A percentile compares a stretch with the other conserved stretches of the same genome.
phyloP scores from a whole-genome alignment of 2,797 vertebrate species.

The Schizopygopsis malacanthus region DNA sequence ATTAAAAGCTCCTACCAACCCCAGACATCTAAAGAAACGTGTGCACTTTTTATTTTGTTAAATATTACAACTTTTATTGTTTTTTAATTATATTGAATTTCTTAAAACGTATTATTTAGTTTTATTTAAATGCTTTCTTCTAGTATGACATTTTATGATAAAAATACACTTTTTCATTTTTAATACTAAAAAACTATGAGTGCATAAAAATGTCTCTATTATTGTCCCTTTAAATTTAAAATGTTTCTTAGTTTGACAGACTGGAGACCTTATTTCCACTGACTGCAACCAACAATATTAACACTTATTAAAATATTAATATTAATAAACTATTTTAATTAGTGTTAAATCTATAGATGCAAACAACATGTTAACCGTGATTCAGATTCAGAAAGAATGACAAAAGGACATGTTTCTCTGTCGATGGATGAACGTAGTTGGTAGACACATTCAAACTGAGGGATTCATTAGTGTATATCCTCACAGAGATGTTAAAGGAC shows the following conservation, averaged over 20 bases:
- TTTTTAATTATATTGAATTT: background rate
- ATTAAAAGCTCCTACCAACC: background rate
- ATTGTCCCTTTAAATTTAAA: background rate
- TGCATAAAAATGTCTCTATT: background rate
- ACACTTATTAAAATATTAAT: background rate
- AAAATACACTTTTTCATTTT: background rate
- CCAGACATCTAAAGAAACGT: too few species aligned
- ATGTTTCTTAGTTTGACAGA: background rate
- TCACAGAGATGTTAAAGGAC: background rate
- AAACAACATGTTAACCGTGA: background rate
- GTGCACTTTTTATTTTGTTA: background rate
- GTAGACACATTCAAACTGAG: background rate
- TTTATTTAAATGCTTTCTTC: background rate
- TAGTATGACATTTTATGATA: background rate
- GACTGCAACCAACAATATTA: background rate
- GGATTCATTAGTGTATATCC: background rate
- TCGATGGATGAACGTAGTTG: background rate
- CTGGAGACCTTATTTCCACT: conserved; percentile 2
- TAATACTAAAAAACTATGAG: background rate
- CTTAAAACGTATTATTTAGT: background rate
- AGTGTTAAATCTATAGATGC: background rate
- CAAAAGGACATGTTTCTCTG: background rate
- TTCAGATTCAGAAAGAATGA: conserved; percentile 3
- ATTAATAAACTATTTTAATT: background rate
- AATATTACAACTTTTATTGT: background rate